Base-by-base conservation (phyloP, 2,888 invertebrate species). In the Netelia virgata region DNA sequence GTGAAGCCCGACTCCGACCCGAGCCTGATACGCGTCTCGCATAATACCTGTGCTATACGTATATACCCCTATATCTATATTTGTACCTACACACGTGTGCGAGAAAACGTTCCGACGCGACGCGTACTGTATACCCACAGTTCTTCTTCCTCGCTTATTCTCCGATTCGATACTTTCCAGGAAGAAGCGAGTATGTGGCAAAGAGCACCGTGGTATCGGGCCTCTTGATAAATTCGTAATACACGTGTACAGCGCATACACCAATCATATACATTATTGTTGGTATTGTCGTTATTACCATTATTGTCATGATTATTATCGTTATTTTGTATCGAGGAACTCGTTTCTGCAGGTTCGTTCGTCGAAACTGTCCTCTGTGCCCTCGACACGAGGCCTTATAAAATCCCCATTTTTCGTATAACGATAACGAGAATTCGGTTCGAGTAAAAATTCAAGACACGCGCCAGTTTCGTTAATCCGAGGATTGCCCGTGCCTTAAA, bases 11-110 rank as follows among this genome's bases (percentile, higher is more conserved):
- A 78, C 10, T 81, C 63, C 73, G 78, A 83, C 70, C 61, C 83
- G 83, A 83, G 83, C 70, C 79, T 75, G 79, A 83, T 83, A 83
- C 83, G 83, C 83, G 83, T 75, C 70, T 79, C 83, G 83, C 83
- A 83, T 83, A 83, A 83, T 83, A 72, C 66, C 63, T 53, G 57
- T 55, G 20, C 53, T 43, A n/a, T 66, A 50, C 14, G n/a, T 20
- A 36, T 47, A 57, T 61, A 73, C 47, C 36, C n/a, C n/a, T n/a
- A n/a, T n/a, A n/a, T n/a, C n/a, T n/a, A n/a, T n/a, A n/a, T n/a
- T n/a, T n/a, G n/a, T n/a, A n/a, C n/a, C n/a, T n/a, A 55, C 70
- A 28, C 43, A 66, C 11, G 59, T 66, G 72, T 69, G 83, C 78
- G 83, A 78, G 83, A 83, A 68, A 78, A 77, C 61, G 68, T 73